Evolutionary conservation across 2,888 invertebrate species (phyloP), one percentile per base, ranked within the genome.

Genomic region (Drosophila nr. fundita): DNA sequence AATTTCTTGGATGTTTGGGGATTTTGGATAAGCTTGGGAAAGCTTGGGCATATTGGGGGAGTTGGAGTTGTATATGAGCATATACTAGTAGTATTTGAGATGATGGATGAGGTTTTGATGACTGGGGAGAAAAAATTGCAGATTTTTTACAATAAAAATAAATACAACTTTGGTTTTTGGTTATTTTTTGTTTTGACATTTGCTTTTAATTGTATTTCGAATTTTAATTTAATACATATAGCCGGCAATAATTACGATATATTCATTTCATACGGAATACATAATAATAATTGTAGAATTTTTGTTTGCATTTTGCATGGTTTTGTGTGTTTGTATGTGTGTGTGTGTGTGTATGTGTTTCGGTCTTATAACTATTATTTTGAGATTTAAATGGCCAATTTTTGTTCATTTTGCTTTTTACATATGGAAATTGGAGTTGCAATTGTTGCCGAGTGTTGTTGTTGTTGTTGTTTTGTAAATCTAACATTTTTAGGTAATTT

Each of bases 151-250:
- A 73, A 66, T 69, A 60, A 38, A 90, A 87, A 87, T 90, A 90
- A 87, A 73, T 86, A 87, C 89, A 90, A 89, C 87, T 64, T 71
- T 70, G 64, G 21, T 64, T 78, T 80, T 73, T 77, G 70, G 70
- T 74, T 75, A 71, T 71, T 75, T 76, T 76, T 80, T 58, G 58
- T 75, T 89, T 84, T 73, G 90, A 86, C 87, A 80, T 82, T 83
- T 82, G 80, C 78, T 90, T 90, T 87, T 83, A 87, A 89, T 87
- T 83, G 79, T 87, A 90, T 87, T 88, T 87, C 74, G 87, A 88
- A 88, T 86, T 80, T 75, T 81, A 69, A 63, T 88, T 87, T 66
- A 87, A 87, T 85, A 89, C 90, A 85, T 87, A 78, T 78, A 85
- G 80, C 85, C 90, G 85, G 88, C 90, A 82, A 89, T 80, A 76